These are phyloP conservation scores for Plumapathes pennacea DNA, from an alignment of 92 coral and sea anemone species.

Conservation along the genomic window DNA sequence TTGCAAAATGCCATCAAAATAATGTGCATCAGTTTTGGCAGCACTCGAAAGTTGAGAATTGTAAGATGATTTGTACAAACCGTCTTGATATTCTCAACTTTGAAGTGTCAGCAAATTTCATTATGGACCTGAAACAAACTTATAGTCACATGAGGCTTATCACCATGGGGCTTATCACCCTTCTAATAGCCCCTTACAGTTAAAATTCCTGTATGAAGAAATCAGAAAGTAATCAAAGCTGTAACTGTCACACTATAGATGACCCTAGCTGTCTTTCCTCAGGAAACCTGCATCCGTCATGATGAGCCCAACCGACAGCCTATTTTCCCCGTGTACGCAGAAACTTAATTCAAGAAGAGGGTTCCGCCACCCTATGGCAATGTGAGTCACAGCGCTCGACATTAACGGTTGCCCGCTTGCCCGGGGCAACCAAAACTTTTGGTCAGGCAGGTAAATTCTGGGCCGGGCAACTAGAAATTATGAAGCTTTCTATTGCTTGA, in stretches of 20 bases:
- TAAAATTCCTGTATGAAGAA: too few species aligned
- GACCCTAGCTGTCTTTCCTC: neutral
- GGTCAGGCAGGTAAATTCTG: too few species aligned
- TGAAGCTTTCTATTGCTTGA: too few species aligned
- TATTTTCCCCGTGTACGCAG: constrained; percentile 57
- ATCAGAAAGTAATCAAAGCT: too few species aligned
- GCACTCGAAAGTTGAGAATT: neutral
- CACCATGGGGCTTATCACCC: too few species aligned
- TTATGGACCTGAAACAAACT: neutral
- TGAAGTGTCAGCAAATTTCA: neutral
- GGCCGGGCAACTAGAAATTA: too few species aligned
- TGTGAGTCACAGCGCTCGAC: too few species aligned
- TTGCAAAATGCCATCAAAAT: neutral
- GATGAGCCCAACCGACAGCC: constrained; percentile 61
- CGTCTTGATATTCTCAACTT: neutral
- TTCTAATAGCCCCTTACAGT: too few species aligned
- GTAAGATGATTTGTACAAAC: neutral
- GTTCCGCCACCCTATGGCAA: constrained; percentile 8
- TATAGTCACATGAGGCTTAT: neutral
- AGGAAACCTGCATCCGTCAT: constrained; percentile 10
- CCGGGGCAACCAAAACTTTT: too few species aligned
- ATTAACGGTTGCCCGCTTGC: too few species aligned
- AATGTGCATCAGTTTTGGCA: neutral
- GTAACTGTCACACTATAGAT: too few species aligned
- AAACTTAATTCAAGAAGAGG: constrained; percentile 41